These are phyloP conservation scores for Planiliza haematocheilus DNA, from an alignment of 2,113 vertebrate genomes.

Conservation along the genomic window DNA sequence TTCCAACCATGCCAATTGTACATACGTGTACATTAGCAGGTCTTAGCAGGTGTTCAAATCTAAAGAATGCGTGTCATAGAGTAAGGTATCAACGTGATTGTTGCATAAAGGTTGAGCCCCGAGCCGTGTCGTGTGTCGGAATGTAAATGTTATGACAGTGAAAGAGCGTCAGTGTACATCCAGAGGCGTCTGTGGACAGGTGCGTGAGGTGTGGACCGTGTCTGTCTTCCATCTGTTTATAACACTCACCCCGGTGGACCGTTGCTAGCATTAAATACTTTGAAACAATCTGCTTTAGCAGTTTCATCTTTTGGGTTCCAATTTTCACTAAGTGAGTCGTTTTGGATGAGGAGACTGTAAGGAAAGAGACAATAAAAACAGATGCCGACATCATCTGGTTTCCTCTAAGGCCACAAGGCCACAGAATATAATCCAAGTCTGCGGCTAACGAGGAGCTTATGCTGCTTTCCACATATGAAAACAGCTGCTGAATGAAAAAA, in stretches of 20 bases:
- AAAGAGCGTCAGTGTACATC: slow-evolving; percentile 11
- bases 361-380: too few species aligned
- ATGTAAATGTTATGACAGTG: slow-evolving; percentile 63
- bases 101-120: slow-evolving; percentile 10
- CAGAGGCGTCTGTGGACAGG: slow-evolving; percentile 21
- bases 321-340: too few species aligned
- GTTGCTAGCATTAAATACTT: background rate
- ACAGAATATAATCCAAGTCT: too few species aligned
- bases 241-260: background rate
- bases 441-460: too few species aligned
- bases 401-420: too few species aligned
- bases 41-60: slow-evolving; percentile 2
- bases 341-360: too few species aligned
- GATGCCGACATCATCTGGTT: too few species aligned
- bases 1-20: background rate
- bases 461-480: too few species aligned
- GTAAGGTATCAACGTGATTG: background rate
- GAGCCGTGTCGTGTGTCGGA: slow-evolving; percentile 15
- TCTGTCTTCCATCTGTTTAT: slow-evolving; percentile 28
- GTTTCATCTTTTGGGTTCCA: too few species aligned
- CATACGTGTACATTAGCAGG: background rate
- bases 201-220: background rate
- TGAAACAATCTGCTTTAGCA: background rate
- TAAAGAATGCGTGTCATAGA: background rate
- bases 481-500: too few species aligned